phyloP scores from a whole-genome alignment of 1,140 invertebrate species.

The Drosophila sp. region DNA sequence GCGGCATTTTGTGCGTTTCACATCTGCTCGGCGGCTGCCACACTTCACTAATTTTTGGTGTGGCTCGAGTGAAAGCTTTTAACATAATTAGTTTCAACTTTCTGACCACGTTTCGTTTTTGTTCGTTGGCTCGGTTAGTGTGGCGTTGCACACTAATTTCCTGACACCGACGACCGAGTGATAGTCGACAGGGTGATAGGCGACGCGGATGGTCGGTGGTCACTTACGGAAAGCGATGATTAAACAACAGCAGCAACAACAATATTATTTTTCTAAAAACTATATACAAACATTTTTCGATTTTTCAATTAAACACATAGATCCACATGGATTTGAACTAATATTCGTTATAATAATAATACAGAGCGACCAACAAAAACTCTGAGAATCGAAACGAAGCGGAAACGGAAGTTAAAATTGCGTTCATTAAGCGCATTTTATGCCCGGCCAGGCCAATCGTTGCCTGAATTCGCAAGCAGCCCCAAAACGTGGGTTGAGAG shows the following conservation, averaged over 20 bases:
- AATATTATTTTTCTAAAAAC: constrained; percentile 31
- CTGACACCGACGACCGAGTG: constrained; percentile 24
- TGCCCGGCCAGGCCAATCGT: constrained; percentile 16
- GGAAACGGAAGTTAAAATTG: constrained; percentile 54
- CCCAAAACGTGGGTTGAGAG: constrained; percentile 11
- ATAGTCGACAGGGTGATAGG: constrained; percentile 17
- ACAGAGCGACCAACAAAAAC: constrained; percentile 1
- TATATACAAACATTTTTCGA: constrained; percentile 19
- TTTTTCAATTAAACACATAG: constrained; percentile 49
- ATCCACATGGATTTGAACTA: background rate
- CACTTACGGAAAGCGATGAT: constrained; percentile 32
- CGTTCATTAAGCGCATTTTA: constrained; percentile 49
- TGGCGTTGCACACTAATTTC: constrained; percentile 66
- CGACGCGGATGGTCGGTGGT: background rate
- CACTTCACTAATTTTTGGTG: constrained; percentile 63
- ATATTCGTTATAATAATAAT: constrained; percentile 7
- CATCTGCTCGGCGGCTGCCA: constrained; percentile 12
- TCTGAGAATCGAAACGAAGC: constrained; percentile 10
- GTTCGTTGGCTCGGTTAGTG: constrained; percentile 74
- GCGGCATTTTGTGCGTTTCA: background rate
- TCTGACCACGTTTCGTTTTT: constrained; percentile 79
- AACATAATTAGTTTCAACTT: constrained; percentile 80
- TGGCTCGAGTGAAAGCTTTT: constrained; percentile 69
- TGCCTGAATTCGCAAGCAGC: constrained; percentile 49
- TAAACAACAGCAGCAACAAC: constrained; percentile 26